Evolutionary conservation across 1,140 invertebrate species (phyloP), one percentile per base, ranked within the genome.

Genomic region (Drosophila ironensis): DNA sequence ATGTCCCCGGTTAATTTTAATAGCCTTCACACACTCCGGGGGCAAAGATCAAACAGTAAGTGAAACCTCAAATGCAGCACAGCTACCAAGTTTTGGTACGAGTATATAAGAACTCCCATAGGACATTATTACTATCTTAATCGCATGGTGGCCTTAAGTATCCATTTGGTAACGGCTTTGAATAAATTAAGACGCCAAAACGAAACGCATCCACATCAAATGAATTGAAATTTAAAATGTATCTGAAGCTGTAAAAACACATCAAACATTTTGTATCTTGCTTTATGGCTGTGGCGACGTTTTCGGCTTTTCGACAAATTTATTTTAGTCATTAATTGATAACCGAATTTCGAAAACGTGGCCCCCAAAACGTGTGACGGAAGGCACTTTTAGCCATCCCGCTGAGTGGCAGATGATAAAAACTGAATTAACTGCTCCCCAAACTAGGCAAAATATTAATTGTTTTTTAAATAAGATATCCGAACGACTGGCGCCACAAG

Each of bases 1-100:
- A 6, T 1, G 1, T 27, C 9, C 8, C 0, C 30, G n/a, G n/a
- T n/a, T n/a, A n/a, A n/a, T 37, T 72, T 74, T 78, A 78, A 74
- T 74, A 57, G 73, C 80, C 78, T 82, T 82, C 77, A 84, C 77
- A 84, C 77, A 82, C 78, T 82, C 37, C 67, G 22, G 67, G 67
- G 67, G 67, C 25, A 19, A 19, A 27, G 14, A 45, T 46, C 4
- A 24, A 61, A 9, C 54, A 64, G 12, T 25, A 14, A 69, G 17
- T 50, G 28, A 46, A 72, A 56, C 22, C 37, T 35, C 44, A 47
- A 44, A 44, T 47, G 37, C 28, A 28, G 52, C 40, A 27, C 7
- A n/a, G 17, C 11, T 16, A 24, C 2, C 20, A 2, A 22, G 5
- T 5, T 22, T 2, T 3, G 5, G 5, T 22, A 27, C n/a, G n/a